Conservation (phyloP, 2,888 invertebrate genomes). For the Scaptomyza caliginosa region DNA sequence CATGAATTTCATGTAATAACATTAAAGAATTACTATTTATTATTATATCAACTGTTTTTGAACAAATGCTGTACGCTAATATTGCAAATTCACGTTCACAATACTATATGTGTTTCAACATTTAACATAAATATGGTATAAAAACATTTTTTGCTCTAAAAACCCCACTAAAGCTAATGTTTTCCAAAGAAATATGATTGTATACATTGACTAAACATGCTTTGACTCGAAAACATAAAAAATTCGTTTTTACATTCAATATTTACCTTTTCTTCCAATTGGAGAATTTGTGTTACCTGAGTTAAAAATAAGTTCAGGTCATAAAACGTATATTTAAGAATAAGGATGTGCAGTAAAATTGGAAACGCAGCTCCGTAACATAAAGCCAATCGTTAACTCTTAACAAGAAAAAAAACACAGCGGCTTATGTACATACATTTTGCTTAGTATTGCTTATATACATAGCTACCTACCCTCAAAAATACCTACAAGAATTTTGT, state of each 20-base stretch:
- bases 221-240: not conserved
- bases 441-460: not conserved
- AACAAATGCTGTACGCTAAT: not conserved
- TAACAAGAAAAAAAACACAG: slow-evolving; percentile 4
- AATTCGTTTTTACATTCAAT: not conserved
- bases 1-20: not conserved
- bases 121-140: not conserved
- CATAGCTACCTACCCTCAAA: slow-evolving; percentile 34
- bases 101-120: not conserved
- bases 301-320: not conserved
- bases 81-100: not conserved
- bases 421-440: slow-evolving; percentile 10
- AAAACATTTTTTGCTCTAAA: not conserved
- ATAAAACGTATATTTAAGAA: not conserved
- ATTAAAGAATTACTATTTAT: not conserved
- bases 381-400: slow-evolving; percentile 39
- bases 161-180: not conserved
- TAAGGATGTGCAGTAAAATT: slow-evolving; percentile 21
- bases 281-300: slow-evolving; percentile 28
- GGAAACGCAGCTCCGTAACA: slow-evolving; percentile 12
- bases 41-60: not conserved
- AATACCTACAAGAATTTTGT: not conserved
- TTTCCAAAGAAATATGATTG: not conserved
- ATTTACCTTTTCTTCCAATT: slow-evolving; percentile 5
- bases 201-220: not conserved